Evolutionary conservation across 1,140 invertebrate species (phyloP).

Genomic region (Bradynema listronoti): DNA sequence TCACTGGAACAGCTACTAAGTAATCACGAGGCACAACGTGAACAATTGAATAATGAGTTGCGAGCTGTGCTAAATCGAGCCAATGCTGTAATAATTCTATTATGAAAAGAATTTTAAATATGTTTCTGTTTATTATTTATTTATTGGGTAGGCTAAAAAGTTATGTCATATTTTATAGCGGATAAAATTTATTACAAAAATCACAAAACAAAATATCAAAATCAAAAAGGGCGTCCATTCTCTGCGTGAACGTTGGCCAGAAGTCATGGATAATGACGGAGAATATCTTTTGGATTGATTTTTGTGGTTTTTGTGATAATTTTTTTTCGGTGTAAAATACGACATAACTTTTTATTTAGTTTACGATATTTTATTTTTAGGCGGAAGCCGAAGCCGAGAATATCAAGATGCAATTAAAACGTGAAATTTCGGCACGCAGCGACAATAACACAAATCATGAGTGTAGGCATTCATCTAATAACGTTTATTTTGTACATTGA

Average conservation of each 20-base stretch:
- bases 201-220: too few species aligned
- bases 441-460: not conserved
- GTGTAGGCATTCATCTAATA: too few species aligned
- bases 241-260: too few species aligned
- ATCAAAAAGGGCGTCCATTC: too few species aligned
- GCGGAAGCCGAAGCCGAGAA: conserved; percentile 2
- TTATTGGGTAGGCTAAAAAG: not conserved
- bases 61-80: conserved; percentile 17
- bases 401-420: conserved; percentile 1
- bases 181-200: too few species aligned
- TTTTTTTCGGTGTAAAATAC: not conserved
- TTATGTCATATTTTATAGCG: too few species aligned
- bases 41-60: conserved; percentile 12
- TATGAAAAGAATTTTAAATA: too few species aligned
- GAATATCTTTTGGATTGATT: too few species aligned
- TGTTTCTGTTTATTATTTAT: too few species aligned
- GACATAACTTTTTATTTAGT: conserved; percentile 3
- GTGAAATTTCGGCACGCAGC: not conserved
- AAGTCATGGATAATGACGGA: too few species aligned
- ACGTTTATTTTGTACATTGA: too few species aligned
- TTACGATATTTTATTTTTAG: conserved; percentile 4
- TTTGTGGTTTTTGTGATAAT: too few species aligned
- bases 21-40: conserved; percentile 13
- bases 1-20: conserved; percentile 23
- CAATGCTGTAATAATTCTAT: conserved; percentile 19